Percentiles rank a stretch among this genome's conserved stretches.
Conservation (phyloP, 2,888 invertebrate genomes). For the Drosophila meridionalis region DNA sequence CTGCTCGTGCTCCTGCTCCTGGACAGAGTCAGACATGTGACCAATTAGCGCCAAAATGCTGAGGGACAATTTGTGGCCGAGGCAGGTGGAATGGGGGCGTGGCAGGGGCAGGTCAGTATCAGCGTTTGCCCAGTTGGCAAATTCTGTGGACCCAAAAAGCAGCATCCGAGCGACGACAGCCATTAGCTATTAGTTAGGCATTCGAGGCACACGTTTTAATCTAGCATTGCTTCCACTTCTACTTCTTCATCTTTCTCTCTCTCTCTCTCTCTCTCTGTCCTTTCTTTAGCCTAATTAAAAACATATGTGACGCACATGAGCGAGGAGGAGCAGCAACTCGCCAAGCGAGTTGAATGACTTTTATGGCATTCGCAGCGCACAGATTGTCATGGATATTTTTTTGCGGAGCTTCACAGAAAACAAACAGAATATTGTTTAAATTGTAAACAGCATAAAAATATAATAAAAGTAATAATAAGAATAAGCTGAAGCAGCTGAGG, state of each 20-base stretch:
- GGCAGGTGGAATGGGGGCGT: neutral
- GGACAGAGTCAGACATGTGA: slow-evolving; percentile 50
- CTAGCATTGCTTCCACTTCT: slow-evolving; percentile 15
- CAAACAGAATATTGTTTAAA: slow-evolving; percentile 39
- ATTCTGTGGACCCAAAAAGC: slow-evolving; percentile 18
- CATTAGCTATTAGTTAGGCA: slow-evolving; percentile 51
- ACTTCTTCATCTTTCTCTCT: slow-evolving; percentile 1
- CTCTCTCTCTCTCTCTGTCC: neutral
- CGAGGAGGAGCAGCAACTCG: neutral
- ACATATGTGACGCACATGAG: slow-evolving; percentile 32
- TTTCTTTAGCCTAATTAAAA: slow-evolving; percentile 54
- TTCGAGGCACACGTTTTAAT: slow-evolving; percentile 43
- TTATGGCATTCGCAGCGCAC: slow-evolving; percentile 3
- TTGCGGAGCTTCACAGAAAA: slow-evolving; percentile 32
- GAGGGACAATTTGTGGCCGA: slow-evolving; percentile 16
- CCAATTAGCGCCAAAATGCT: slow-evolving; percentile 56
- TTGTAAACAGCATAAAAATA: slow-evolving; percentile 39
- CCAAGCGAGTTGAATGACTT: slow-evolving; percentile 13
- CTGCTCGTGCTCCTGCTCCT: neutral
- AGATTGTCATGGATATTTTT: slow-evolving; percentile 39
- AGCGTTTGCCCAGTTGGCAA: slow-evolving; percentile 30
- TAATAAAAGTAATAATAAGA: slow-evolving; percentile 50
- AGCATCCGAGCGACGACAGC: slow-evolving; percentile 24
- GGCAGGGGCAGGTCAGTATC: neutral
- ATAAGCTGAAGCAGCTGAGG: slow-evolving; percentile 10